phyloP scores from a whole-genome alignment of 2,888 invertebrate species.

The Cephonodes hylas region DNA sequence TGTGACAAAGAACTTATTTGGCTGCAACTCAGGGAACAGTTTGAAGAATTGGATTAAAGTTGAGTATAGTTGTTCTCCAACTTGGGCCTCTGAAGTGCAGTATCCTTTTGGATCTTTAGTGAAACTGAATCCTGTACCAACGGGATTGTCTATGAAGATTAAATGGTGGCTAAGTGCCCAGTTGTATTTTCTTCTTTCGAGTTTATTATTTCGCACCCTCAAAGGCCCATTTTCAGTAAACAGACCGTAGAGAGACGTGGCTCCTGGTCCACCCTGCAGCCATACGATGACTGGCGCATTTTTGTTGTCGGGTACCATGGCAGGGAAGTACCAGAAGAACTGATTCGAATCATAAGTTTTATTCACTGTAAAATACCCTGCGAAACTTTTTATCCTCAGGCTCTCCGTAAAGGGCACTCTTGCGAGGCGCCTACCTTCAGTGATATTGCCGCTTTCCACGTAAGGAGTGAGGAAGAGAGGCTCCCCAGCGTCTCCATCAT shows the following conservation, averaged over 20 bases:
- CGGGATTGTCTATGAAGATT: conserved; percentile 96
- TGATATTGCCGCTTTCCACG: conserved; percentile 85
- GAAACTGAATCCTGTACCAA: conserved; percentile 95
- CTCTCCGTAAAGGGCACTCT: conserved; percentile 82
- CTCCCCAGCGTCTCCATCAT: conserved; percentile 66
- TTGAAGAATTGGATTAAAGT: conserved; percentile 91
- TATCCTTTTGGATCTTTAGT: conserved; percentile 89
- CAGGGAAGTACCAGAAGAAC: conserved; percentile 96
- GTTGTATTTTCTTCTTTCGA: conserved; percentile 85
- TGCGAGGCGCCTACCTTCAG: conserved; percentile 81
- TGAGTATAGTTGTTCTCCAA: conserved; percentile 89
- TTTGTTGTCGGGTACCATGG: conserved; percentile 76
- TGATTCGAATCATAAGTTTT: conserved; percentile 88
- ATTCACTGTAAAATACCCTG: conserved; percentile 93
- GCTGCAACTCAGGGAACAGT: conserved; percentile 88
- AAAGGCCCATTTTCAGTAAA: conserved; percentile 92
- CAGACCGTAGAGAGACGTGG: conserved; percentile 88
- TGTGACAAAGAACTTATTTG: conserved; percentile 90
- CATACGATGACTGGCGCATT: conserved; percentile 89
- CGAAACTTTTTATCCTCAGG: conserved; percentile 84
- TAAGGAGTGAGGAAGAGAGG: conserved; percentile 89
- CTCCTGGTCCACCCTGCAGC: conserved; percentile 94
- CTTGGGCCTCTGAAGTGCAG: conserved; percentile 88
- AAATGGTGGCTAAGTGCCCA: conserved; percentile 91
- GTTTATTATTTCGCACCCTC: conserved; percentile 51